These are phyloP conservation scores for Sorex maritimensis DNA, from an alignment of 2,797 vertebrate species.

Conservation along the genomic window DNA sequence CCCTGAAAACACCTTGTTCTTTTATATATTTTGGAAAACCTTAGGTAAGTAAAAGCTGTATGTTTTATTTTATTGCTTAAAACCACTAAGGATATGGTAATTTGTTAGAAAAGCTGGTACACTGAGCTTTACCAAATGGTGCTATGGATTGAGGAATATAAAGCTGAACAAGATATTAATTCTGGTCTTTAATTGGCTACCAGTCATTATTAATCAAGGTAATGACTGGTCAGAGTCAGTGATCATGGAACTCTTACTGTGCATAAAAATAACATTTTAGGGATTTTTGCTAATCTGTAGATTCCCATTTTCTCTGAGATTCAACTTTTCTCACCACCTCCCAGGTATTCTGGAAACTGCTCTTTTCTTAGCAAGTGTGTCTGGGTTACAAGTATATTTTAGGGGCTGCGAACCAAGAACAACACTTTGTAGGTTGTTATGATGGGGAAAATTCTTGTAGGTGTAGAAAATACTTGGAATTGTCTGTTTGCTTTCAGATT, in stretches of 20 bases:
- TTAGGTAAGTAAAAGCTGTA: not conserved
- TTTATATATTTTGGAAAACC: not conserved
- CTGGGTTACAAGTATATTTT: not conserved
- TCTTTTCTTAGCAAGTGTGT: not conserved
- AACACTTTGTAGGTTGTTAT: not conserved
- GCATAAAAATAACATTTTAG: not conserved
- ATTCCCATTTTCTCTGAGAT: not conserved
- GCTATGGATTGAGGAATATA: not conserved
- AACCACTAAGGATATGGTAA: not conserved
- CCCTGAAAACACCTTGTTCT: not conserved
- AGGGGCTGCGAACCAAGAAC: not conserved
- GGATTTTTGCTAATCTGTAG: not conserved
- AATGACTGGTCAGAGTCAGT: not conserved
- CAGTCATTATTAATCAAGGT: not conserved
- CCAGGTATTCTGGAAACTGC: not conserved
- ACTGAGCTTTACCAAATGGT: not conserved
- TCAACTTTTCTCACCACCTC: not conserved
- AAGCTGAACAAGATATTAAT: not conserved
- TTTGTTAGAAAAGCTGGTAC: not conserved
- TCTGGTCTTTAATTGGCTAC: not conserved
- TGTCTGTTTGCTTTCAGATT: not conserved
- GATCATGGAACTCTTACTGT: not conserved
- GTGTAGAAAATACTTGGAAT: constrained; percentile 11
- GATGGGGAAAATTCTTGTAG: constrained; percentile 31
- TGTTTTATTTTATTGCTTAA: not conserved